phyloP scores from a whole-genome alignment of 2,888 invertebrate genomes.

The Clanis bilineata region DNA sequence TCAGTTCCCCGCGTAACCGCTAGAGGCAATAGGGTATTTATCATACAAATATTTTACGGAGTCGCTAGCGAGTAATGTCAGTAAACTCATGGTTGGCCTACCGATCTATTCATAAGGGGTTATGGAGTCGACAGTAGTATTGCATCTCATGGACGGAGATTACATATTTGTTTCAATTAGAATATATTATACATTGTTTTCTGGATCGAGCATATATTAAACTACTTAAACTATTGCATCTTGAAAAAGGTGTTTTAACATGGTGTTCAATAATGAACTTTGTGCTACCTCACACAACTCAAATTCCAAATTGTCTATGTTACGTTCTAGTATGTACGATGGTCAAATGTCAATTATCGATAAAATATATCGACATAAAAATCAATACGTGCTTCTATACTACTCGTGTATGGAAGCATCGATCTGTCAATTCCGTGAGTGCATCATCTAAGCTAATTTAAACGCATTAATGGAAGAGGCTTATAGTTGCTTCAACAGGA shows the following conservation, averaged over 20 bases:
- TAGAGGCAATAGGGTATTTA: no score
- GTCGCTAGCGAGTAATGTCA: no score
- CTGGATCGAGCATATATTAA: neutral
- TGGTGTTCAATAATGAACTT: neutral
- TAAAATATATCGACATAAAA: slow-evolving; percentile 31
- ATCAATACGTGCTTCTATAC: slow-evolving; percentile 52
- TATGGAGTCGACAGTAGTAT: slow-evolving; percentile 31
- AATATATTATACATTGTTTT: slow-evolving; percentile 13
- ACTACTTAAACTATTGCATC: neutral
- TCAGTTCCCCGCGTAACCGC: no score
- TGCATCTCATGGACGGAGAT: slow-evolving; percentile 71
- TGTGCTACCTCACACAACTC: neutral
- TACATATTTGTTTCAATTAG: slow-evolving; percentile 30
- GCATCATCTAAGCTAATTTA: slow-evolving; percentile 71
- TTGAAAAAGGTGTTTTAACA: no score
- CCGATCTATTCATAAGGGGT: no score
- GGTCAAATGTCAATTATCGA: no score
- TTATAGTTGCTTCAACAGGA: slow-evolving; percentile 51
- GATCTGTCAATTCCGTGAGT: slow-evolving; percentile 78
- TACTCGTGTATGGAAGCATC: slow-evolving; percentile 71
- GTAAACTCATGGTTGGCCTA: no score
- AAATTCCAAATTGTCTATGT: neutral
- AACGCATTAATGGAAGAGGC: slow-evolving; percentile 50
- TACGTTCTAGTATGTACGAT: neutral
- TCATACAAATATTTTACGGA: no score